Conservation (phyloP, 1,140 invertebrate genomes). For the Glossosoma conforme region DNA sequence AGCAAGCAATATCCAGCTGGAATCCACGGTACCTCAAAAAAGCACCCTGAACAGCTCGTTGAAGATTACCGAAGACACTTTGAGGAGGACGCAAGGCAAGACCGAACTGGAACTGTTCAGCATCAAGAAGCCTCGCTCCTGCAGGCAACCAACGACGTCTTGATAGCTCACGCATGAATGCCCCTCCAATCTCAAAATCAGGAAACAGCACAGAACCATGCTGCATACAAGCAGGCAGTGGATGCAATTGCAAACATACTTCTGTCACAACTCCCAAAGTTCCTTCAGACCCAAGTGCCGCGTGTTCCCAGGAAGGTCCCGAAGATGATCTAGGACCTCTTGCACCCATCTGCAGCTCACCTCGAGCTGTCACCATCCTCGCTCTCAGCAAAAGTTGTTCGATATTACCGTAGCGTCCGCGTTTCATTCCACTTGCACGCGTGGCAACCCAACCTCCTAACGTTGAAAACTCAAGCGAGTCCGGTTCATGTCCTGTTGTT, state of each 20-base stretch:
- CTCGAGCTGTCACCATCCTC: constrained; percentile 61
- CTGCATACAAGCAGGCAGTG: constrained; percentile 55
- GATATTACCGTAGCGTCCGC: constrained; percentile 73
- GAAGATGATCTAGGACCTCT: constrained; percentile 60
- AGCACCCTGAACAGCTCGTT: constrained; percentile 53
- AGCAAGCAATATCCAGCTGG: constrained; percentile 56
- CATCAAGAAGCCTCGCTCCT: constrained; percentile 67
- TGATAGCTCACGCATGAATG: constrained; percentile 55
- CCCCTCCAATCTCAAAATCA: constrained; percentile 60
- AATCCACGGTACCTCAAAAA: constrained; percentile 64
- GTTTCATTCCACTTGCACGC: constrained; percentile 74
- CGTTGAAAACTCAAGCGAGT: constrained; percentile 72
- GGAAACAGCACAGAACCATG: constrained; percentile 71
- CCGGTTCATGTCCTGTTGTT: constrained; percentile 65
- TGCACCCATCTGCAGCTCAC: constrained; percentile 57
- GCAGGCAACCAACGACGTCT: constrained; percentile 62
- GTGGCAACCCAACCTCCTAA: constrained; percentile 75
- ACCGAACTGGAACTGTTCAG: constrained; percentile 68
- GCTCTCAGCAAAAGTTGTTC: constrained; percentile 66
- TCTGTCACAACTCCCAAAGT: constrained; percentile 68
- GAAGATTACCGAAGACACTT: constrained; percentile 47
- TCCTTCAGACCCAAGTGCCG: constrained; percentile 71
- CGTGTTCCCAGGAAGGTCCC: constrained; percentile 68
- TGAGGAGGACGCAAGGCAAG: constrained; percentile 58
- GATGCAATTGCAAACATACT: constrained; percentile 66